Evolutionary conservation across 2,113 vertebrate species (phyloP), one percentile per base, ranked within the genome.

Genomic region (Rhabdomys dilectus): DNA sequence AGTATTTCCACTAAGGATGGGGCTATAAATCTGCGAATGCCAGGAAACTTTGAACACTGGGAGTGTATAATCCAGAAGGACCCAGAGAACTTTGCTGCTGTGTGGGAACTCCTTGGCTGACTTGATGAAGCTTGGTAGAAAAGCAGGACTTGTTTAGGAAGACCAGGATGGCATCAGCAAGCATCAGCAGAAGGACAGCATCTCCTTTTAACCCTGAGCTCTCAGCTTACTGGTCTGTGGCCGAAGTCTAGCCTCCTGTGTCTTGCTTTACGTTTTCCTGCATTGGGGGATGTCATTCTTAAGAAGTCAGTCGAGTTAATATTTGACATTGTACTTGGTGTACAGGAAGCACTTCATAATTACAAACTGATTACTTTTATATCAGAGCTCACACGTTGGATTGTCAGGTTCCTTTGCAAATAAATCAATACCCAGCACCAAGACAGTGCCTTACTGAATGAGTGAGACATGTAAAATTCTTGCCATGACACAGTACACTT

Each of bases 321-420:
- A 73, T 60, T 91, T 88, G 51, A 36, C 45, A 39, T 70, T 97
- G 78, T 80, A 3, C 21, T 26, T 96, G 53, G 29, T 89, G 58
- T 62, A 3, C 48, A 84, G 51, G 22, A 70, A 70, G 13, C 75
- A 51, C 36, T 91, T 17, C 16, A 3, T 87, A 45, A 10, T 7
- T 89, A 6, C 66, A 73, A 77, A 58, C 26, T 45, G 29, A 56
- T 39, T 93, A 36, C 75, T 85, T 73, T 51, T 76, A 62, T 90
- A 62, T 64, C 58, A 85, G 24, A 62, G 39, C 4, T 85, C 56
- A 45, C 16, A 64, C 26, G 64, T 84, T 84, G n/a, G 34, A 21
- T 81, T 93, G 24, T 89, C 73, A 36, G 91, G 73, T 93, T 93
- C 80, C 24, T 93, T 96, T 45, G 73, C 62, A 64, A 84, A 45